A percentile compares a stretch with the other conserved stretches of the same genome.
Evolutionary conservation across 2,113 vertebrate species (phyloP).

Genomic region (Tauraco erythrolophus): DNA sequence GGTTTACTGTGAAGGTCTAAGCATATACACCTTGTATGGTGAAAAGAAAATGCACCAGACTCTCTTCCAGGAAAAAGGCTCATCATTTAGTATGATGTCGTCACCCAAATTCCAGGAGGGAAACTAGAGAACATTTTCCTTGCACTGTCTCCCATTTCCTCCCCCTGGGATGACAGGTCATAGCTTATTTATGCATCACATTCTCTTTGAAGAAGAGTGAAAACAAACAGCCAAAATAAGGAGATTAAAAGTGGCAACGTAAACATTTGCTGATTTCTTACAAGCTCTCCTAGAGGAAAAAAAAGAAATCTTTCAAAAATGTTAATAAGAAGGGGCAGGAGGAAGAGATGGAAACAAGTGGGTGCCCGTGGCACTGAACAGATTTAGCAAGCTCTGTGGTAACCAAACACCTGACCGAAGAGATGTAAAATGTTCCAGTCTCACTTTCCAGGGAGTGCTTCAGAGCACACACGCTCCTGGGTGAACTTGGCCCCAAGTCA

Average conservation of each 20-base stretch:
- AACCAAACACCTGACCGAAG: neutral
- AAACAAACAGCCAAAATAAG: slow-evolving; percentile 38
- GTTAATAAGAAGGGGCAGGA: neutral
- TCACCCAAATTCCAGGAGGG: neutral
- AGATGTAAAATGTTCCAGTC: neutral
- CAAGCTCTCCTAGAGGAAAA: neutral
- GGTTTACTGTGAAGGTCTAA: neutral
- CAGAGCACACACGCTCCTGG: neutral
- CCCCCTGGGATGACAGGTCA: neutral
- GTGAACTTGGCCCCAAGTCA: neutral
- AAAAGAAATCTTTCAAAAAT: neutral
- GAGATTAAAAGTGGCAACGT: neutral
- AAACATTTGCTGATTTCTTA: neutral
- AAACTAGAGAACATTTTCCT: neutral
- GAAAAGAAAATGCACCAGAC: neutral
- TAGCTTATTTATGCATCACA: slow-evolving; percentile 17
- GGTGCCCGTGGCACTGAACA: neutral
- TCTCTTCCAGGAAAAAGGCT: neutral
- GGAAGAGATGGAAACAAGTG: neutral
- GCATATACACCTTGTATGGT: neutral
- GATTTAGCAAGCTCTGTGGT: neutral
- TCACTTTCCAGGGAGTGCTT: neutral
- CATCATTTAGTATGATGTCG: neutral
- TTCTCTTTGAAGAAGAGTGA: neutral
- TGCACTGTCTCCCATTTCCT: neutral